These are phyloP conservation scores for Motacilla alba DNA, from an alignment of 2,113 vertebrate species.

Conservation along the genomic window DNA sequence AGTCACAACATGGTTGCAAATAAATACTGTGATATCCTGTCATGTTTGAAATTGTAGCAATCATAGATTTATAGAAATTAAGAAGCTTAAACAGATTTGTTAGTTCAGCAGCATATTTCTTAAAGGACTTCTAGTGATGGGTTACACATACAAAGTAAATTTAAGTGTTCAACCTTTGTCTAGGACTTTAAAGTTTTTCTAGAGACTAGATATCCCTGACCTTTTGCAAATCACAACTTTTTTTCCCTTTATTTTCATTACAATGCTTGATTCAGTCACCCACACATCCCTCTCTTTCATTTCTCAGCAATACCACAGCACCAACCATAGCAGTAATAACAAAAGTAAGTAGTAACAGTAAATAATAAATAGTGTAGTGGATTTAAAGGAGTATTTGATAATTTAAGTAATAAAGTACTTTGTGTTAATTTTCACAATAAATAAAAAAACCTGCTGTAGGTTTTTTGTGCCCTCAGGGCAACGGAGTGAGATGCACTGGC, in stretches of 20 bases:
- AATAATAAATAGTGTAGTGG: fast-evolving
- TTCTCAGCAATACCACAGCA: neutral
- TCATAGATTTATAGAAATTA: neutral
- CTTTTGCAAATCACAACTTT: neutral
- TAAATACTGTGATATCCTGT: neutral
- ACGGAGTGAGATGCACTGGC: neutral
- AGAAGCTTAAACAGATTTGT: neutral
- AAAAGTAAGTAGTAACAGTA: fast-evolving
- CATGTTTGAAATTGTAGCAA: neutral
- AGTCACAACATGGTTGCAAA: neutral
- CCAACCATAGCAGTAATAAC: neutral
- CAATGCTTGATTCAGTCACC: neutral
- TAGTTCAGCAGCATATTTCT: neutral
- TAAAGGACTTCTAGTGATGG: neutral
- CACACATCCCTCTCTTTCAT: neutral
- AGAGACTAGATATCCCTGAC: neutral
- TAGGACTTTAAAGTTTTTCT: neutral
- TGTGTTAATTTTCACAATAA: neutral
- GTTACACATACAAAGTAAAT: neutral
- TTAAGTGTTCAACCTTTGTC: neutral
- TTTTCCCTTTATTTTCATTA: neutral
- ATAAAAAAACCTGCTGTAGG: neutral
- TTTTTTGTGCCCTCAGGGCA: neutral
- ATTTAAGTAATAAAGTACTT: neutral
- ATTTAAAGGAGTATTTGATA: neutral